Conservation (phyloP, 53 echinoderm and acorn worm genomes). For the Astropecten irregularis region DNA sequence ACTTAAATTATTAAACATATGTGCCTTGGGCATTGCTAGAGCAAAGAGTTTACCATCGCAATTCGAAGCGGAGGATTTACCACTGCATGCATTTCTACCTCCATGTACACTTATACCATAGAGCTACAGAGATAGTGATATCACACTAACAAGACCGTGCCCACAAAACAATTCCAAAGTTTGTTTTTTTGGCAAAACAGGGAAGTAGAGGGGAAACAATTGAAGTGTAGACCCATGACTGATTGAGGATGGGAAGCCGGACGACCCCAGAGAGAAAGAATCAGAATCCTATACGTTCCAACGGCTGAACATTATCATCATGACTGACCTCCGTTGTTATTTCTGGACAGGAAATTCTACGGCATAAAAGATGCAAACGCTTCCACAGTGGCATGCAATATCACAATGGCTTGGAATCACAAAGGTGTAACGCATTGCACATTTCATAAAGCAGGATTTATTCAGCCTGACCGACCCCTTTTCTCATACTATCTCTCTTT, state of each 20-base stretch:
- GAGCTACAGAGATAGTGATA: too few species aligned
- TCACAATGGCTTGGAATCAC: not conserved
- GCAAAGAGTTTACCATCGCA: too few species aligned
- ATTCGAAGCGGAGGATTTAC: too few species aligned
- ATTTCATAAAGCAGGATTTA: not conserved
- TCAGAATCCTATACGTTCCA: not conserved
- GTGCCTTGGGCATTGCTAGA: too few species aligned
- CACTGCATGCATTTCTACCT: too few species aligned
- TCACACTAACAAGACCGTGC: too few species aligned
- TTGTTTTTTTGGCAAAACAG: too few species aligned
- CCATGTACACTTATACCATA: too few species aligned
- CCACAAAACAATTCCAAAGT: too few species aligned
- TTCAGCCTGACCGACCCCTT: not conserved
- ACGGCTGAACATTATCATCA: slow-evolving; percentile 17
- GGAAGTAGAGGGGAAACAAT: not conserved
- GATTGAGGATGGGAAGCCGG: not conserved
- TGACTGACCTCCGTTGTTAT: slow-evolving; percentile 50
- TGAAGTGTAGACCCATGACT: not conserved
- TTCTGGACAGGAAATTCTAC: slow-evolving; percentile 14
- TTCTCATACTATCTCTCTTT: not conserved
- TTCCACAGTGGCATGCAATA: not conserved
- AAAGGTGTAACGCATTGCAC: not conserved
- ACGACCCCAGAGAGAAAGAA: too few species aligned
- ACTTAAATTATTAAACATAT: too few species aligned
- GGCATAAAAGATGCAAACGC: slow-evolving; percentile 21